These are phyloP conservation scores for Meandrusa payeni DNA, from an alignment of 2,888 invertebrate species.

Conservation along the genomic window DNA sequence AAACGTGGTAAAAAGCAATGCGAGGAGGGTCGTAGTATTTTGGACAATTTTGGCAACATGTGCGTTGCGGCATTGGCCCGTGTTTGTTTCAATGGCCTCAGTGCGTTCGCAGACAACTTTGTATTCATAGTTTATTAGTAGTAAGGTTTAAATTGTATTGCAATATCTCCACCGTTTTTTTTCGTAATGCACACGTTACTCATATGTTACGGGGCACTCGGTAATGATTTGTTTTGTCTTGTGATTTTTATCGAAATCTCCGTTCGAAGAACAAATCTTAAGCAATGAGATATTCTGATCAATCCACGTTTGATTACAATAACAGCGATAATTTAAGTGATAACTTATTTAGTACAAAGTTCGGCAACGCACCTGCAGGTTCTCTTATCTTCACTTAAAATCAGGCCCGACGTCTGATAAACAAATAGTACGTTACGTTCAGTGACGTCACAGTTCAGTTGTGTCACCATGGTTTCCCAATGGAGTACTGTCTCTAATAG, in stretches of 20 bases:
- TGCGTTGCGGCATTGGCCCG: slow-evolving; percentile 24
- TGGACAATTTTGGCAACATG: slow-evolving; percentile 24
- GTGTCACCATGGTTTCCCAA: too few species aligned
- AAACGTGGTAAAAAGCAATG: background rate
- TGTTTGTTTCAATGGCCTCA: slow-evolving; percentile 24
- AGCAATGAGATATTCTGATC: too few species aligned
- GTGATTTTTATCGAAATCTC: slow-evolving; percentile 1
- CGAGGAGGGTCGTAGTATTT: slow-evolving; percentile 5
- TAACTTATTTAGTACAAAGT: too few species aligned
- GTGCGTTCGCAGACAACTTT: slow-evolving; percentile 11
- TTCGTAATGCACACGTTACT: slow-evolving; percentile 18
- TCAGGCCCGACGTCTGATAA: too few species aligned
- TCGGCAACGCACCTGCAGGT: too few species aligned
- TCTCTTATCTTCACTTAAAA: too few species aligned
- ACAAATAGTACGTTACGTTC: too few species aligned
- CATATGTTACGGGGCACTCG: slow-evolving; percentile 19
- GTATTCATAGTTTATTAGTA: slow-evolving; percentile 2
- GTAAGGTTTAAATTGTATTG: slow-evolving; percentile 18
- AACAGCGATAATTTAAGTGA: too few species aligned
- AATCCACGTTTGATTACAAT: too few species aligned
- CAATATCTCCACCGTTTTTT: slow-evolving; percentile 1
- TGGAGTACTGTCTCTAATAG: too few species aligned
- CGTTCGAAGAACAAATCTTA: too few species aligned
- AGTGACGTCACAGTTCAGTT: too few species aligned
- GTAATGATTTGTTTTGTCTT: slow-evolving; percentile 21